phyloP scores from a whole-genome alignment of 2,797 vertebrate species.

The Rhynchotus rufescens region DNA sequence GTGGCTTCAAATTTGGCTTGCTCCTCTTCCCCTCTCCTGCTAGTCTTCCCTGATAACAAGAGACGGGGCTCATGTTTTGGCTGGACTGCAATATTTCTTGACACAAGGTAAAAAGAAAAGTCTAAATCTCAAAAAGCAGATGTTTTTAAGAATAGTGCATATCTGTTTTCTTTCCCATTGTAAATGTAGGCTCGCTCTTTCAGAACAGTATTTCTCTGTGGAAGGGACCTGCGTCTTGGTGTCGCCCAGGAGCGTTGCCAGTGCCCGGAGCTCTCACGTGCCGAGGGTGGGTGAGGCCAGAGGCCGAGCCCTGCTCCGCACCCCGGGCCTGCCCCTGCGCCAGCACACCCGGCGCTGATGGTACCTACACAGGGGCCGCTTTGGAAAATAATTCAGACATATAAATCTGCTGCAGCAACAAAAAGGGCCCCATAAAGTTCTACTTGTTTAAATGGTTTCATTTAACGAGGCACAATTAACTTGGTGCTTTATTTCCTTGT shows the following conservation, averaged over 20 bases:
- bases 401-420: not conserved
- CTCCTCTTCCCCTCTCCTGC: not conserved
- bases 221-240: not conserved
- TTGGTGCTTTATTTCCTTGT: not conserved
- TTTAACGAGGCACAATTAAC: not conserved
- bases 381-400: not conserved
- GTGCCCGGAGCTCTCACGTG: not conserved
- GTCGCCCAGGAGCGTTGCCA: not conserved
- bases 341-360: not conserved
- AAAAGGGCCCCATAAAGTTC: not conserved
- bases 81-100: not conserved
- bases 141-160: not conserved
- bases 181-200: not conserved
- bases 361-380: not conserved
- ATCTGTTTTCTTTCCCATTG: not conserved
- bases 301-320: rapidly evolving
- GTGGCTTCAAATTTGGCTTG: not conserved
- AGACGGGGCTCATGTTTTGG: not conserved
- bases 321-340: not conserved
- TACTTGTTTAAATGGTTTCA: not conserved
- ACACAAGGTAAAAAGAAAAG: not conserved
- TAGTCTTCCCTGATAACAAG: not conserved
- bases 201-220: not conserved
- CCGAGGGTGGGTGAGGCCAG: not conserved
- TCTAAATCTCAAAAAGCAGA: not conserved